phyloP scores from a whole-genome alignment of 2,888 invertebrate species.

The Agrotis clavis region DNA sequence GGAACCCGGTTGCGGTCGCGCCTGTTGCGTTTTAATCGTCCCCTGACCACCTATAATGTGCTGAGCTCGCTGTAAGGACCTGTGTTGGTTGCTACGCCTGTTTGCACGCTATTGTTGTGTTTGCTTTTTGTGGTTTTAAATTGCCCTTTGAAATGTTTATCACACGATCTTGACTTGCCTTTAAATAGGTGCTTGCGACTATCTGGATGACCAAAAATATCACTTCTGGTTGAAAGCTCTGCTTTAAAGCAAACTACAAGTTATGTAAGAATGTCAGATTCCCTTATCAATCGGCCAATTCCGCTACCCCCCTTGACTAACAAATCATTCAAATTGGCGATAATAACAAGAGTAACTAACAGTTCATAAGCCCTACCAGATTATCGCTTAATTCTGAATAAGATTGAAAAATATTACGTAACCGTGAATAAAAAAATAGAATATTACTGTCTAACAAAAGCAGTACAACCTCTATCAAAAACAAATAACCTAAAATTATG shows the following conservation, averaged over 20 bases:
- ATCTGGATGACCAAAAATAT: neutral
- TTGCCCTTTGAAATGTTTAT: conserved; percentile 9
- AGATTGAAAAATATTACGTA: neutral
- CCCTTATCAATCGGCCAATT: neutral
- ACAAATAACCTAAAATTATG: conserved; percentile 7
- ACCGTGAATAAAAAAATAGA: neutral
- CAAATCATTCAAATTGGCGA: neutral
- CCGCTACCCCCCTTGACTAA: neutral
- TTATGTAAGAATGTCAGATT: neutral
- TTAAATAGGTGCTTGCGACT: neutral
- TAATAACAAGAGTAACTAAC: neutral
- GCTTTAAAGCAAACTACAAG: neutral
- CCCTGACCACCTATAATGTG: conserved; percentile 62
- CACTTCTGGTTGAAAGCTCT: neutral
- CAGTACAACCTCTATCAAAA: neutral
- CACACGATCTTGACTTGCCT: conserved; percentile 5
- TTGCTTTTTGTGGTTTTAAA: conserved; percentile 29
- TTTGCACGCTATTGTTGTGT: conserved; percentile 43
- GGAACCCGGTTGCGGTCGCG: conserved; percentile 62
- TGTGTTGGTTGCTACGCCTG: conserved; percentile 31
- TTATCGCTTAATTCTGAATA: neutral
- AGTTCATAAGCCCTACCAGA: neutral
- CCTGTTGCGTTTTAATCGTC: conserved; percentile 77
- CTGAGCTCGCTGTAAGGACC: conserved; percentile 41
- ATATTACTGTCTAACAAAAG: neutral